Base-by-base conservation (phyloP, 2,797 vertebrate species). In the Acipenser oxyrinchus region DNA sequence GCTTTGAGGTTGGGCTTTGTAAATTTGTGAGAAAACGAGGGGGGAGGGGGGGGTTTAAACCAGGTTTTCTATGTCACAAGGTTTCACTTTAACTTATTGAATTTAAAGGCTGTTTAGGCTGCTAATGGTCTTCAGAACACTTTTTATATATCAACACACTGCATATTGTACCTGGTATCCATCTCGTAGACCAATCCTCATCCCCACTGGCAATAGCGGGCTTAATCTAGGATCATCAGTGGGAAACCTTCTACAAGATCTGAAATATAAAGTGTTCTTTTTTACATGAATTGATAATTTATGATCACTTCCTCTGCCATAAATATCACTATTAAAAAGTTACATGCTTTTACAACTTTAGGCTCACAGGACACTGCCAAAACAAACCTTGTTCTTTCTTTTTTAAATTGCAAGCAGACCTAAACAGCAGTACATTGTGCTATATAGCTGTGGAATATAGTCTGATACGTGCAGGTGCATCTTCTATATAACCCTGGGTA, bases 251-350 rank as follows among this genome's bases (percentile, higher is more conserved):
- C 48, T 60, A 57, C 53, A 10, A 55, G 5, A 55, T n/a, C 3
- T 71, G 48, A 65, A 57, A 64, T 65, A 68, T 68, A 62, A 62
- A 48, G 58, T 13, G n/a, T 9, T 48, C 5, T 48, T 60, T 53
- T 62, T 64, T 52, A 50, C 55, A 64, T 60, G 61, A 61, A 49
- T 60, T 57, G 12, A 6, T 57, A 53, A 65, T 65, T 52, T 65
- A 65, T 68, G 57, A 53, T 9, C 58, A 65, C 66, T 62, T 71
- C 63, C 63, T 18, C 59, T 49, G 51, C 61, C 60, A 67, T 65
- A 68, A 62, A 65, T 65, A 62, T 18, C 59, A 59, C 49, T 68
- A 65, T 65, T 64, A 64, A 68, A 66, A 68, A 55, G 18, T 55
- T 7, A 51, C 61, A 64, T 23, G 12, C 66, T 23, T 68, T 65